A percentile compares a stretch with the other conserved stretches of the same genome.
Conservation (phyloP, 2,113 vertebrate species). For the Cricetomys ansorgei region DNA sequence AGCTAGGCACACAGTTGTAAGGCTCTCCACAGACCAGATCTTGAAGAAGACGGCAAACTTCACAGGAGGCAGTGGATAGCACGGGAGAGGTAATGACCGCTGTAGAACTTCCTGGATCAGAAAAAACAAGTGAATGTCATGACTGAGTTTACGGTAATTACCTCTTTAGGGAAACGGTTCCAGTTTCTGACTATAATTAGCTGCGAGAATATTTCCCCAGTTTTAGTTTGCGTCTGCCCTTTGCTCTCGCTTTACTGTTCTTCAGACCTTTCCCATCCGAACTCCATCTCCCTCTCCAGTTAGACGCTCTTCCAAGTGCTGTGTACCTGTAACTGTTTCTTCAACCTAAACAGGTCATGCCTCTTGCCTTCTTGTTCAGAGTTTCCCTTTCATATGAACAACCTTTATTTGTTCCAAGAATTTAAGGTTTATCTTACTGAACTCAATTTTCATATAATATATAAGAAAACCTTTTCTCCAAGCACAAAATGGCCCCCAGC, state of each 20-base stretch:
- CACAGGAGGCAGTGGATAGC: neutral
- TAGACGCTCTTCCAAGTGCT: conserved; percentile 25
- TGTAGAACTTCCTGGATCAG: conserved; percentile 21
- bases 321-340: conserved; percentile 33
- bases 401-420: conserved; percentile 7
- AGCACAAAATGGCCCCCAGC: neutral
- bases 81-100: conserved; percentile 9
- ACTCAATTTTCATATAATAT: conserved; percentile 8
- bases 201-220: conserved; percentile 59
- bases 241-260: conserved; percentile 42
- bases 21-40: neutral
- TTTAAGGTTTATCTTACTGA: conserved; percentile 26
- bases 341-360: conserved; percentile 42
- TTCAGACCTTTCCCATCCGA: conserved; percentile 39
- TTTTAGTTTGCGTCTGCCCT: conserved; percentile 58
- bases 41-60: conserved; percentile 26
- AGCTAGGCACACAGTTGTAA: neutral
- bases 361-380: conserved; percentile 29
- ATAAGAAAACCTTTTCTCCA: conserved; percentile 26
- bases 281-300: conserved; percentile 23
- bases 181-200: conserved; percentile 58
- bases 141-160: conserved; percentile 57
- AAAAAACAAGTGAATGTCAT: conserved; percentile 50
- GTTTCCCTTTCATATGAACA: neutral
- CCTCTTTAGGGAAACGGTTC: conserved; percentile 62